phyloP scores from a whole-genome alignment of 1,140 invertebrate species.

The Geopemphigus sp. region DNA sequence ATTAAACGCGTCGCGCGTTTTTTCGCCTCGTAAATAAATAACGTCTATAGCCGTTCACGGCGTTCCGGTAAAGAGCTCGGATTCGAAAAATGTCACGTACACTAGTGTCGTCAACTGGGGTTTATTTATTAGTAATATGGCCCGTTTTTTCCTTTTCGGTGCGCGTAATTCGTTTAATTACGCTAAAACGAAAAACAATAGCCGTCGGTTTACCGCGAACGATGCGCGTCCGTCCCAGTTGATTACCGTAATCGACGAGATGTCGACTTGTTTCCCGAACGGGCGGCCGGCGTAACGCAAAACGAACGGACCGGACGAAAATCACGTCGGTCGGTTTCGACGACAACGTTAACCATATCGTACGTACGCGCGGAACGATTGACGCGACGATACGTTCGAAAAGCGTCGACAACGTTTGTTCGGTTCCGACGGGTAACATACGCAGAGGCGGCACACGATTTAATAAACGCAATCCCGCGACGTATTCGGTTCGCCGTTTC shows the following conservation, averaged over 20 bases:
- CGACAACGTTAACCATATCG: too few relatives aligned
- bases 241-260: constrained; percentile 16
- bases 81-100: constrained; percentile 25
- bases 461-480: too few relatives aligned
- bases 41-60: not conserved
- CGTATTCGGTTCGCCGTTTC: too few relatives aligned
- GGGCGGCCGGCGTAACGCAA: too few relatives aligned
- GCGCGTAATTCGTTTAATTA: not conserved
- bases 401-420: too few relatives aligned
- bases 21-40: not conserved
- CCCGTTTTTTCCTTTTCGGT: constrained; percentile 2
- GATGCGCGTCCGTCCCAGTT: not conserved
- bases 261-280: too few relatives aligned
- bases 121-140: constrained; percentile 26
- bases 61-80: not conserved
- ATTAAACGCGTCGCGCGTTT: not conserved
- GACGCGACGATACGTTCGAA: too few relatives aligned
- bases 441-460: too few relatives aligned
- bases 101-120: constrained; percentile 19
- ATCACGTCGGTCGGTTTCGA: too few relatives aligned
- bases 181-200: not conserved
- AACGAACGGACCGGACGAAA: too few relatives aligned
- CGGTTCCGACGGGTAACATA: too few relatives aligned
- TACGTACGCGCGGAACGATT: too few relatives aligned
- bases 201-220: not conserved